Conservation (phyloP, 1,140 invertebrate species). For the Drosophila suzukii region DNA sequence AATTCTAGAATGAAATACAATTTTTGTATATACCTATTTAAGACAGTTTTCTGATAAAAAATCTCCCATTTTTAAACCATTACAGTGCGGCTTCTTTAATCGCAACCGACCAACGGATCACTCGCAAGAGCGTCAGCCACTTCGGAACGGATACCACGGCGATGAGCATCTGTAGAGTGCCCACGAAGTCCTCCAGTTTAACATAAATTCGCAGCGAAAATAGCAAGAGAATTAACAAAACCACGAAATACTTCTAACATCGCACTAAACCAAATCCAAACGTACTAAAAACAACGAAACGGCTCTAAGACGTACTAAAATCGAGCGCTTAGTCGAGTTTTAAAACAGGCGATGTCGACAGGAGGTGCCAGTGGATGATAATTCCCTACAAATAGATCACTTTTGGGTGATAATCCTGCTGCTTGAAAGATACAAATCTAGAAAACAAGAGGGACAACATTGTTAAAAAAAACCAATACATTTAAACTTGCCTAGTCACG, state of each 20-base stretch:
- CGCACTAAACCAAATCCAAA: slow-evolving; percentile 60
- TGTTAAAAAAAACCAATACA: slow-evolving; percentile 22
- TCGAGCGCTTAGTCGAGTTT: slow-evolving; percentile 57
- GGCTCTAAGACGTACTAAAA: slow-evolving; percentile 47
- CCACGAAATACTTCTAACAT: slow-evolving; percentile 67
- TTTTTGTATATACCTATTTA: no score
- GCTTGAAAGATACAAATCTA: neutral
- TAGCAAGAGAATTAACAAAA: slow-evolving; percentile 28
- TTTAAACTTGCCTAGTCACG: slow-evolving; percentile 79
- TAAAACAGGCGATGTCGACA: slow-evolving; percentile 44
- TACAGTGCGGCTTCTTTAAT: slow-evolving; percentile 96
- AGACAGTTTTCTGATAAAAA: neutral
- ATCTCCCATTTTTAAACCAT: neutral
- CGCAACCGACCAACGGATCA: slow-evolving; percentile 92
- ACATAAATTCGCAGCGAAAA: neutral
- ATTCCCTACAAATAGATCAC: neutral
- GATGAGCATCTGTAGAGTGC: slow-evolving; percentile 87
- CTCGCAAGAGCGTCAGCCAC: slow-evolving; percentile 91
- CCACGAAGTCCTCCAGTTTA: neutral
- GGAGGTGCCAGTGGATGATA: neutral
- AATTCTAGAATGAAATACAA: no score
- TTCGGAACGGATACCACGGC: slow-evolving; percentile 89
- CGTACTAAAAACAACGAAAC: slow-evolving; percentile 50
- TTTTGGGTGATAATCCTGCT: slow-evolving; percentile 10
- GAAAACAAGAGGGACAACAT: neutral